A percentile compares a stretch with the other conserved stretches of the same genome.
Evolutionary conservation across 2,113 vertebrate genomes (phyloP).

Genomic region (Phalacrocorax pelagicus): DNA sequence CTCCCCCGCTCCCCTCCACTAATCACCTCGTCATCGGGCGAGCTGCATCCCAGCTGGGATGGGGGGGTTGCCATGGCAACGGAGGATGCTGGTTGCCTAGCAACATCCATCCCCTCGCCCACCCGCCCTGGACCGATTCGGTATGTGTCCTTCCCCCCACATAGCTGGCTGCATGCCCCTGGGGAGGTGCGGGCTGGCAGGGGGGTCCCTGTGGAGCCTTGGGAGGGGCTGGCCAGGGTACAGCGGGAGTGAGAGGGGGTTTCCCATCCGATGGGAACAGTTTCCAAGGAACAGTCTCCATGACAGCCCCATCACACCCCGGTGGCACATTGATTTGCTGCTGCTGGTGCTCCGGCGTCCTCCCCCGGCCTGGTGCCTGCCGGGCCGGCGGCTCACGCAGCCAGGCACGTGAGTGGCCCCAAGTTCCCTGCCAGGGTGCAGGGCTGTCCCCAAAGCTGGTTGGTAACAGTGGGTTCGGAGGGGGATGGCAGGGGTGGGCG

Average conservation of each 20-base stretch:
- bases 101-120: constrained; percentile 56
- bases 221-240: constrained; percentile 30
- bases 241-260: constrained; percentile 18
- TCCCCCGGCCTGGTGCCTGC: constrained; percentile 38
- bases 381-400: constrained; percentile 18
- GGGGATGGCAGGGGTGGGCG: fast-evolving
- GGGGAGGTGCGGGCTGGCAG: not conserved
- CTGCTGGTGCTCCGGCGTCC: constrained; percentile 16
- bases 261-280: constrained; percentile 62
- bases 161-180: not conserved
- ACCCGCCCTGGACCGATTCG: constrained; percentile 45
- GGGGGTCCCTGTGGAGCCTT: not conserved
- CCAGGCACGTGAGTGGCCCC: not conserved
- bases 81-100: constrained; percentile 73
- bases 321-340: constrained; percentile 69
- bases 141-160: not conserved
- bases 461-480: fast-evolving
- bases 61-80: constrained; percentile 72
- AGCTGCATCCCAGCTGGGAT: constrained; percentile 63
- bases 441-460: not conserved
- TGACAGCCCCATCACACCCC: constrained; percentile 68
- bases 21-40: constrained; percentile 57
- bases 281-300: constrained; percentile 77
- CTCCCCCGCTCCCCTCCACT: constrained; percentile 56
- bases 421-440: not conserved